Base-by-base conservation (phyloP, 1,140 invertebrate genomes). In the Halyomorpha halys region DNA sequence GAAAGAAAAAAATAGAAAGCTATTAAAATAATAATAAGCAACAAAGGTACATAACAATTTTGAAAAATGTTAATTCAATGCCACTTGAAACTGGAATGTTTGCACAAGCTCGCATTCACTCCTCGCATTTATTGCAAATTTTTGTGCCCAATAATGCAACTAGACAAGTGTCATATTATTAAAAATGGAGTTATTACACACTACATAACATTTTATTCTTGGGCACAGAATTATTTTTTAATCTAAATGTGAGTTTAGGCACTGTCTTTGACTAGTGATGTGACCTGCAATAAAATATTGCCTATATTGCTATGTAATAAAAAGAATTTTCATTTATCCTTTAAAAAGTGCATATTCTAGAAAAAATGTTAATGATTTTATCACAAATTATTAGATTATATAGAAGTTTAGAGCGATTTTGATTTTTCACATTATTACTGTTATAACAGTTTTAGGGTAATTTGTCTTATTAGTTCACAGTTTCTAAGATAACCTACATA, bases 121-220 rank as follows among this genome's bases (percentile, higher is more conserved):
- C 18, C 53, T 56, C 53, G 23, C 53, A 6, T 23, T 23, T 56
- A 21, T 56, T 56, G 34, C 34, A 56, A 11, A 23, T 56, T 27
- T 23, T 56, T 56, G 53, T 56, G 53, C 53, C 53, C 53, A 56
- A 56, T 56, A 25, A 56, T 56, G 53, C 23, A 23, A 23, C 53
- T 56, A 56, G 19, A 56, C 53, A 56, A 23, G 53, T 56, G 53
- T 56, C 9, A 16, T 56, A 23, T 23, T 23, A 23, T 56, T 23
- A 25, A 56, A 56, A 56, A 56, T 23, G 53, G 53, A 49, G n/a
- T 49, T 49, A 56, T 56, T 56, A 56, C 53, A 56, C 18, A 56
- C 53, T 56, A 56, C 53, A 56, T 56, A 56, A 56, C 53, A 56
- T 56, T 56, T 56, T 56, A 56, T 23, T 56, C 23, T 56, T 56